A percentile compares a stretch with the other conserved stretches of the same genome.
These are phyloP conservation scores for Chromobotia macracanthus DNA, from an alignment of 2,797 vertebrate species.

Conservation along the genomic window DNA sequence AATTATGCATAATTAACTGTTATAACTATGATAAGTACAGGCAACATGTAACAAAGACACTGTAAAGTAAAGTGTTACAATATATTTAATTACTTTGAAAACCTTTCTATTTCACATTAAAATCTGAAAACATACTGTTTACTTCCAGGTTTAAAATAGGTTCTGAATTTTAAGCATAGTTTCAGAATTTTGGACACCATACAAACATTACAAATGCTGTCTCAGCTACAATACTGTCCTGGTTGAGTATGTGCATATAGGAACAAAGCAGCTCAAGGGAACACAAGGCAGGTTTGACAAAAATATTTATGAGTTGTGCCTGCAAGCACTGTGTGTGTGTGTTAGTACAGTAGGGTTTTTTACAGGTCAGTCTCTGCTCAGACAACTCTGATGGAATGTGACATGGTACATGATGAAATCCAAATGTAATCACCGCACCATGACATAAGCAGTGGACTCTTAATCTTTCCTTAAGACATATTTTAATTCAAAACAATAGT, in stretches of 20 bases:
- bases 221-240: not conserved
- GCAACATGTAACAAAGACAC: no score
- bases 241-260: not conserved
- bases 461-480: no score
- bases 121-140: no score
- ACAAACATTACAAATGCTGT: not conserved
- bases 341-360: not conserved
- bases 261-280: conserved; percentile 12
- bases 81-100: no score
- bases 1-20: no score
- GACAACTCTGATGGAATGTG: conserved; percentile 54
- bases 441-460: conserved; percentile 65
- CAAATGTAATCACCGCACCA: conserved; percentile 71
- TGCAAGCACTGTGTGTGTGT: conserved; percentile 2
- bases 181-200: no score
- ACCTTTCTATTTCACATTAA: no score
- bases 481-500: not conserved
- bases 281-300: not conserved
- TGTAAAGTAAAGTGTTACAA: no score
- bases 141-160: no score
- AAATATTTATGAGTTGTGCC: conserved; percentile 7
- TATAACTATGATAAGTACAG: no score
- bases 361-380: not conserved
- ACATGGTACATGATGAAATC: conserved; percentile 71
- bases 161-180: no score